Evolutionary conservation across 2,113 vertebrate species (phyloP).

Genomic region (Perognathus longimembris): DNA sequence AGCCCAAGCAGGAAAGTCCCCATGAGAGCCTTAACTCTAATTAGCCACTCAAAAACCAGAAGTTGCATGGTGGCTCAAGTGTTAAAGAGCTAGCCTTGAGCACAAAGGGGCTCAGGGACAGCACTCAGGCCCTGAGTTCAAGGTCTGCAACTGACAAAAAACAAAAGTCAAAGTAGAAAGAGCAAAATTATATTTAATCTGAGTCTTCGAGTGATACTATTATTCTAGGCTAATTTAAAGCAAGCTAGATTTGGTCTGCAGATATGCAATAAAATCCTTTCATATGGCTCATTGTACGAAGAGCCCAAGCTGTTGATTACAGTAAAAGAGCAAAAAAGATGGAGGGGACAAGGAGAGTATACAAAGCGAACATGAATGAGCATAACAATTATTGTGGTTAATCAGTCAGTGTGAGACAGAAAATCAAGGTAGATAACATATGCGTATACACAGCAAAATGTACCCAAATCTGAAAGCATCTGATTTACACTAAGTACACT

Average conservation of each 20-base stretch:
- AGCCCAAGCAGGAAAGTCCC: too few species aligned
- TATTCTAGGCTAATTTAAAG: constrained; percentile 59
- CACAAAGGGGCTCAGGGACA: too few species aligned
- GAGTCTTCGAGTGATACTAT: constrained; percentile 59
- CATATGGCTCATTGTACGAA: constrained; percentile 56
- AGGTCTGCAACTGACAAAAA: too few species aligned
- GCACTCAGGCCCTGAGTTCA: too few species aligned
- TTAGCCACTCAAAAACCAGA: too few species aligned
- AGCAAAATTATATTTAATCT: constrained; percentile 72
- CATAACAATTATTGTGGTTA: constrained; percentile 56
- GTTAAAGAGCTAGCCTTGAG: too few species aligned
- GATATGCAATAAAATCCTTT: constrained; percentile 67
- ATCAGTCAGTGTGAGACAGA: constrained; percentile 37
- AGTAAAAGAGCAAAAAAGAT: constrained; percentile 61
- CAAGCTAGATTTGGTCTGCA: constrained; percentile 65
- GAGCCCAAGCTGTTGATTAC: constrained; percentile 55
- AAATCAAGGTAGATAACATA: constrained; percentile 48
- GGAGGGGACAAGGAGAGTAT: constrained; percentile 62
- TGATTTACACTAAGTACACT: constrained; percentile 34
- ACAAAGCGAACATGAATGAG: constrained; percentile 46
- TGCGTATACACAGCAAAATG: background rate
- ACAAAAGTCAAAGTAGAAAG: constrained; percentile 62
- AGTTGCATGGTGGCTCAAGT: too few species aligned
- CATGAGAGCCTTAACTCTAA: too few species aligned
- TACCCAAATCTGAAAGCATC: background rate